These are phyloP conservation scores for Trachemys scripta DNA, from an alignment of 2,113 vertebrate genomes.

Conservation along the genomic window DNA sequence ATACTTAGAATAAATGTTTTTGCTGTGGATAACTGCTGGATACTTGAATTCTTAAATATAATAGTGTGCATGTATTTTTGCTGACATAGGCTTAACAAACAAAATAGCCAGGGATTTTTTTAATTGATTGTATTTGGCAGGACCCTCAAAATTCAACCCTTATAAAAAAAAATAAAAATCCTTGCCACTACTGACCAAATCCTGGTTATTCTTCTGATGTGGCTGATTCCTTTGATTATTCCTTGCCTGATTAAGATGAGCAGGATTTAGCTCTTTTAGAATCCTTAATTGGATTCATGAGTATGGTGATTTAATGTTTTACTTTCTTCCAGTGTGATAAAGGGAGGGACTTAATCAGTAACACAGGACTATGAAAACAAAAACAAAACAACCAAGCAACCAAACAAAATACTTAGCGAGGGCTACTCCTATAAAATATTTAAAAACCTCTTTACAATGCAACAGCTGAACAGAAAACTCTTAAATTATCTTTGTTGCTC, in stretches of 20 bases:
- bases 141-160: neutral
- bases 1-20: neutral
- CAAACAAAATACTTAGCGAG: neutral
- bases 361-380: neutral
- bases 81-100: neutral
- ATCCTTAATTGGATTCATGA: neutral
- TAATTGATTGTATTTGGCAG: neutral
- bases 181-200: neutral
- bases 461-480: neutral
- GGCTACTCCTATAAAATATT: neutral
- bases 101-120: neutral
- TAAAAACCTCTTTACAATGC: neutral
- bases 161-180: neutral
- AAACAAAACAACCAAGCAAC: neutral
- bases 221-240: neutral
- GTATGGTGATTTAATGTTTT: neutral
- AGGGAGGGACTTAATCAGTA: constrained; percentile 1
- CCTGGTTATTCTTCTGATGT: neutral
- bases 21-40: neutral
- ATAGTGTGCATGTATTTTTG: neutral
- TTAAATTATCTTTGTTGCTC: neutral
- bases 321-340: neutral
- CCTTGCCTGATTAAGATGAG: neutral
- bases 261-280: constrained; percentile 11
- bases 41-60: neutral